Evolutionary conservation across 1,140 invertebrate genomes (phyloP).

Genomic region (Drosophila santomea): DNA sequence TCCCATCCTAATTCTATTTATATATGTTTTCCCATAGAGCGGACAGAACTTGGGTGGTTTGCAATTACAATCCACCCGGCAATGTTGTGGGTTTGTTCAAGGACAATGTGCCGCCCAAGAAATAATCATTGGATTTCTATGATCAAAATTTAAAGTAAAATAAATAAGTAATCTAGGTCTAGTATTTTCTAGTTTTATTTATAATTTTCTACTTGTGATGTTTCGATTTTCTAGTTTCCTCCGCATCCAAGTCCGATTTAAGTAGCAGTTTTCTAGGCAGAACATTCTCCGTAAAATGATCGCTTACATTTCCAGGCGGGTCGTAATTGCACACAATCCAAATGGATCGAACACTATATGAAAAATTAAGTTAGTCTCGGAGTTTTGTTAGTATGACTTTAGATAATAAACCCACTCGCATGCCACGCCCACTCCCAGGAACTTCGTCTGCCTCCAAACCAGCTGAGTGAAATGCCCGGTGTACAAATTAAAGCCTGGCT

Average conservation of each 20-base stretch:
- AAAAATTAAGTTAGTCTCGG: too few species aligned
- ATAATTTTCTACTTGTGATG: too few species aligned
- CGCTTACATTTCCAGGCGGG: slow-evolving; percentile 90
- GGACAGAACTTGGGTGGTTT: slow-evolving; percentile 87
- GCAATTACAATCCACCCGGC: slow-evolving; percentile 91
- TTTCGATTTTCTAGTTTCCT: background rate
- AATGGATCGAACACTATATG: slow-evolving; percentile 18
- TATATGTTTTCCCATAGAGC: slow-evolving; percentile 34
- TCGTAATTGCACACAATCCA: slow-evolving; percentile 91
- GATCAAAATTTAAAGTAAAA: background rate
- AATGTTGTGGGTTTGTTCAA: slow-evolving; percentile 89
- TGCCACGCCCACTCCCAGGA: slow-evolving; percentile 89
- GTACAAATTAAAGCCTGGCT: slow-evolving; percentile 52
- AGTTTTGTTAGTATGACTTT: too few species aligned
- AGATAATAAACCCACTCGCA: slow-evolving; percentile 24
- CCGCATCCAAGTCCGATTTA: background rate
- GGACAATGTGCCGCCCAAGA: slow-evolving; percentile 87
- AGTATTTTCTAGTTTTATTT: slow-evolving; percentile 20
- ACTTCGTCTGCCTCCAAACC: slow-evolving; percentile 89
- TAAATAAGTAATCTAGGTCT: slow-evolving; percentile 14
- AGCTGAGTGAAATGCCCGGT: slow-evolving; percentile 89
- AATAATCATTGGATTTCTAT: background rate
- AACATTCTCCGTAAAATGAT: slow-evolving; percentile 89
- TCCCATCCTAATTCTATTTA: background rate
- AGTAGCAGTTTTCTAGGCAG: slow-evolving; percentile 54